Evolutionary conservation across 2,797 vertebrate genomes (phyloP).

Genomic region (Sebastes kiyomatsui): DNA sequence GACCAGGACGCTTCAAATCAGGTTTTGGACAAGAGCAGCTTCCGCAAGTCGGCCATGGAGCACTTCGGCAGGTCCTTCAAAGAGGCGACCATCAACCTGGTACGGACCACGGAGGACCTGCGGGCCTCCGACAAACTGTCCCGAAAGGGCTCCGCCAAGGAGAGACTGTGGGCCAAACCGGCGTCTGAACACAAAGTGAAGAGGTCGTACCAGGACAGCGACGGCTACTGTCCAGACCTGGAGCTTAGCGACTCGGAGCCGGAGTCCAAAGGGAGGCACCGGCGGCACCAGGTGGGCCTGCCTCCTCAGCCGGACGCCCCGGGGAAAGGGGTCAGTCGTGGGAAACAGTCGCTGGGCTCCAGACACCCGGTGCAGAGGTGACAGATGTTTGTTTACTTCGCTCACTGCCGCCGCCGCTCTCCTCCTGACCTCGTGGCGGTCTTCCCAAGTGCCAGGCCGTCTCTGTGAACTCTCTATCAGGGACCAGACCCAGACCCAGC

Average conservation of each 20-base stretch:
- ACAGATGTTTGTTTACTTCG: constrained; percentile 71
- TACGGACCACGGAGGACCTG: constrained; percentile 90
- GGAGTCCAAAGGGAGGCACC: constrained; percentile 88
- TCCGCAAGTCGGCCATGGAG: constrained; percentile 90
- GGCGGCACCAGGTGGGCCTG: constrained; percentile 67
- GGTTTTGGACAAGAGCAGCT: constrained; percentile 80
- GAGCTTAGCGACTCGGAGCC: constrained; percentile 97
- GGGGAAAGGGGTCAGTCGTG: constrained; percentile 76
- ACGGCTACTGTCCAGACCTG: constrained; percentile 96
- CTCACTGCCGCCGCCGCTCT: constrained; percentile 14
- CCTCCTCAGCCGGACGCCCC: constrained; percentile 74
- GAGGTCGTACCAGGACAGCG: constrained; percentile 90
- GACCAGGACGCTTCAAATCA: constrained; percentile 81
- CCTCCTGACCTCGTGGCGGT: constrained; percentile 19
- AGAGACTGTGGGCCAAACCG: constrained; percentile 88
- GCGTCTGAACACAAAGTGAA: constrained; percentile 78
- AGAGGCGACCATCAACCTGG: constrained; percentile 91
- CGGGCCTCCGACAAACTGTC: constrained; percentile 87
- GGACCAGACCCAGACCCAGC: constrained; percentile 20
- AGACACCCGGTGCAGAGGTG: constrained; percentile 92
- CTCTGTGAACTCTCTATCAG: constrained; percentile 29
- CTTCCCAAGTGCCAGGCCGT: constrained; percentile 53
- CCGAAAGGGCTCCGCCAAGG: constrained; percentile 84
- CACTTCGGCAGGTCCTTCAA: constrained; percentile 93
- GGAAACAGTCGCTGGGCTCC: constrained; percentile 86